phyloP scores from a whole-genome alignment of 2,113 vertebrate species.

The Corythoichthys intestinalis region DNA sequence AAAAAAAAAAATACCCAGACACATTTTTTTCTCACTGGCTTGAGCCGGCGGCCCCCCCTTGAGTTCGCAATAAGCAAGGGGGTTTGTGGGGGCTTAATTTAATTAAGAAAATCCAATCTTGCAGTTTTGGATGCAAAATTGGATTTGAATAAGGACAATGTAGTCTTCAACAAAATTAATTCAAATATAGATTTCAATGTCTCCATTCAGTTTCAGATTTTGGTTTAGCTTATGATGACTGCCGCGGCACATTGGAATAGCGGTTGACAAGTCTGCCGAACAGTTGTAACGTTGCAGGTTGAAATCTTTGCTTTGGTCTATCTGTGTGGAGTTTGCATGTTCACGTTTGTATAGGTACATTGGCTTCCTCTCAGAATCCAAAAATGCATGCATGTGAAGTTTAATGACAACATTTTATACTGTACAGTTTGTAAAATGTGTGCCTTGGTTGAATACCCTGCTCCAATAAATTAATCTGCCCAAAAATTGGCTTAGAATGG shows the following conservation, averaged over 20 bases:
- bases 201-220: not conserved
- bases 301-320: not conserved
- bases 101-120: slow-evolving; percentile 85
- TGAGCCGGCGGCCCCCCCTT: slow-evolving; percentile 80
- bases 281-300: not conserved
- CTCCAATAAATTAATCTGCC: not conserved
- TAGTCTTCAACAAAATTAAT: slow-evolving; percentile 34
- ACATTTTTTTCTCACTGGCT: slow-evolving; percentile 73
- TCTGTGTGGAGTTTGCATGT: not conserved
- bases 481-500: slow-evolving; percentile 7
- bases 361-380: not conserved
- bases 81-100: slow-evolving; percentile 94
- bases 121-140: slow-evolving; percentile 76
- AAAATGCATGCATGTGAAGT: not conserved
- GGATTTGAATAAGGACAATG: slow-evolving; percentile 75
- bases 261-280: not conserved
- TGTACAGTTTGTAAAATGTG: not conserved
- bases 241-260: not conserved
- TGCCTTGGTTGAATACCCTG: not conserved
- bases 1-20: slow-evolving; percentile 65
- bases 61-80: slow-evolving; percentile 81
- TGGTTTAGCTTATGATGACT: not conserved
- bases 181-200: not conserved
- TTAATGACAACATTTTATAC: not conserved
- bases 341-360: not conserved